Percentiles rank a stretch among this genome's conserved stretches.
Conservation (phyloP, 2,113 vertebrate genomes). For the Drymodes brunneopygia region DNA sequence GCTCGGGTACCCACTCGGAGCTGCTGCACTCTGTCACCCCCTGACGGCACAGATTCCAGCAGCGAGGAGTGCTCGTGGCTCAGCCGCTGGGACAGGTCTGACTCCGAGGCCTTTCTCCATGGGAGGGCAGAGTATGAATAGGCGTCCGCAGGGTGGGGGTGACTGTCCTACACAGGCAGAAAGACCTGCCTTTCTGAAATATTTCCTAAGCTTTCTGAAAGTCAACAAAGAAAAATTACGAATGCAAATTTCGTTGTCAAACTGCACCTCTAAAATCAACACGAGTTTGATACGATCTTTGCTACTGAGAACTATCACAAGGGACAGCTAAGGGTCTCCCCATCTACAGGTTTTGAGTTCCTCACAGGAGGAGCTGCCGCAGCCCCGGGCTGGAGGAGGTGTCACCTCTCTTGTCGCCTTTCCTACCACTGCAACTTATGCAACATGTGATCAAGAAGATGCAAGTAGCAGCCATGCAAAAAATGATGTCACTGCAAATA, state of each 20-base stretch:
- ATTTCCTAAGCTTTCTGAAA: background rate
- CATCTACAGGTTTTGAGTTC: background rate
- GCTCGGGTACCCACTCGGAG: fast-evolving
- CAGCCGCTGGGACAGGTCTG: fast-evolving
- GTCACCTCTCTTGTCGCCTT: background rate
- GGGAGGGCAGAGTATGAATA: background rate
- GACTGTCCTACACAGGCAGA: background rate
- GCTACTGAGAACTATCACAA: background rate
- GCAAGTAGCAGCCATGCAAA: too few species aligned
- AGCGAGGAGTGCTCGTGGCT: fast-evolving
- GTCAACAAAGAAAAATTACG: background rate
- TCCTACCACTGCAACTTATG: background rate
- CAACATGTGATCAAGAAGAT: too few species aligned
- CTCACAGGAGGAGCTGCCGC: background rate
- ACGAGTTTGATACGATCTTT: background rate
- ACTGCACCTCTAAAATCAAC: background rate
- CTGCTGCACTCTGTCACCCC: fast-evolving
- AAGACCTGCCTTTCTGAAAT: background rate
- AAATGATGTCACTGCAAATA: too few species aligned
- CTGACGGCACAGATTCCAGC: background rate
- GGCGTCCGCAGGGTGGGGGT: fast-evolving
- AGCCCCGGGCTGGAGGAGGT: background rate
- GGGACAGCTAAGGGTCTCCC: background rate
- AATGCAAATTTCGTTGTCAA: background rate
- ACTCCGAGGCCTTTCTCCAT: background rate